Evolutionary conservation across 2,888 invertebrate genomes (phyloP).

Genomic region (Dichetophora obliterata): DNA sequence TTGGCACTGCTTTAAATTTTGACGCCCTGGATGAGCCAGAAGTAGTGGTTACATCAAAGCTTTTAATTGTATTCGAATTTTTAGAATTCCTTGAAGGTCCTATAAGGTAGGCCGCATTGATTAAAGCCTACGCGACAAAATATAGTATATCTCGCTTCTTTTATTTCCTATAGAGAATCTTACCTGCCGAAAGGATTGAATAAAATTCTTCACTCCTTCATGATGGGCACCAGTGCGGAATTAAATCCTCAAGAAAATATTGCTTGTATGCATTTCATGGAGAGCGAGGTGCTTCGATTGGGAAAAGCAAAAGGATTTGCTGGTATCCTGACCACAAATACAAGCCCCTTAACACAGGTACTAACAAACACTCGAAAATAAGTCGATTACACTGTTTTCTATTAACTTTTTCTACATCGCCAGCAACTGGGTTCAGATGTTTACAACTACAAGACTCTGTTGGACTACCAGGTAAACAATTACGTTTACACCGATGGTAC

Average conservation of each 20-base stretch:
- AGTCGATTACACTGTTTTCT: neutral
- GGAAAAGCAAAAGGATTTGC: conserved; percentile 77
- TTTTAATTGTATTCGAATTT: conserved; percentile 82
- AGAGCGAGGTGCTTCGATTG: conserved; percentile 78
- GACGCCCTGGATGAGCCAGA: conserved; percentile 86
- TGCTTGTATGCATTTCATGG: conserved; percentile 82
- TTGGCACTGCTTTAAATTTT: conserved; percentile 84
- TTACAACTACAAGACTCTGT: conserved; percentile 81
- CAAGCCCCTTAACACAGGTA: conserved; percentile 90
- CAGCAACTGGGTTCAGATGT: conserved; percentile 87
- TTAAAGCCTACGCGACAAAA: neutral
- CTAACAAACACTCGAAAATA: conserved; percentile 30
- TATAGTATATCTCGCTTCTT: neutral
- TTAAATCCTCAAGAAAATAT: conserved; percentile 82
- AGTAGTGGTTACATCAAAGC: conserved; percentile 76
- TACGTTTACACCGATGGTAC: conserved; percentile 80
- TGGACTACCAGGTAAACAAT: conserved; percentile 85
- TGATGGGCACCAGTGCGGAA: conserved; percentile 84
- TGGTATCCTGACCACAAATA: conserved; percentile 89
- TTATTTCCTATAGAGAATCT: conserved; percentile 71
- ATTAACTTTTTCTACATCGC: conserved; percentile 46
- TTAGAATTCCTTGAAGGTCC: conserved; percentile 83
- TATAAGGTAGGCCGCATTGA: conserved; percentile 73
- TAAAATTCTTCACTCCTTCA: conserved; percentile 85
- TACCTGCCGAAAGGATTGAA: conserved; percentile 76